These are phyloP conservation scores for Junco hyemalis DNA, from an alignment of 2,113 vertebrate species.

Conservation along the genomic window DNA sequence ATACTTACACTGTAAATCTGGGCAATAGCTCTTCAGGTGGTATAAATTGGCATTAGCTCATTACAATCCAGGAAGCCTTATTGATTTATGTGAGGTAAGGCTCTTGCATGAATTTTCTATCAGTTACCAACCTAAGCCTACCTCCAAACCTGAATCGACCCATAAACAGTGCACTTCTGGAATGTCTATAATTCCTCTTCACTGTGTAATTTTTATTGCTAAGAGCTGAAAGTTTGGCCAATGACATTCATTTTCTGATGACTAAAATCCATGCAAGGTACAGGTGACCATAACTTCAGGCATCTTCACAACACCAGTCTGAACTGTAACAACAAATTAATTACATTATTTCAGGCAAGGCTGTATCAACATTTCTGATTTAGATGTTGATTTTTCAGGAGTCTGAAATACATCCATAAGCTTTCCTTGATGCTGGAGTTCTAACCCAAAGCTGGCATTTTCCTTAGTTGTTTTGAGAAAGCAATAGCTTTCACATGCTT, in stretches of 20 bases:
- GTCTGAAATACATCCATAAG: neutral
- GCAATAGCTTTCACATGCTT: neutral
- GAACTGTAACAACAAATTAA: neutral
- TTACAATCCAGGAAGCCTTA: slow-evolving; percentile 5
- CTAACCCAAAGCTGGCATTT: slow-evolving; percentile 1
- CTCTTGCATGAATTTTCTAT: neutral
- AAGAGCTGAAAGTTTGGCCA: slow-evolving; percentile 1
- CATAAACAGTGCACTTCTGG: slow-evolving; percentile 12
- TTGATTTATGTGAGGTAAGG: slow-evolving; percentile 18
- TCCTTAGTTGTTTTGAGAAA: neutral
- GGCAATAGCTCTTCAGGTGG: slow-evolving; percentile 31
- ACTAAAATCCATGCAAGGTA: slow-evolving; percentile 15
- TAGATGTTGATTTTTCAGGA: neutral
- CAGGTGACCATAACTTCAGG: neutral
- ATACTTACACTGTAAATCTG: slow-evolving; percentile 31
- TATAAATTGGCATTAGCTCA: slow-evolving; percentile 19
- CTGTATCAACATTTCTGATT: neutral
- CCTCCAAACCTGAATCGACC: neutral
- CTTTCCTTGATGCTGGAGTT: neutral
- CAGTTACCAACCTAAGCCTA: neutral
- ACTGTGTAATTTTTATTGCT: slow-evolving; percentile 20
- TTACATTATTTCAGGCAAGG: neutral
- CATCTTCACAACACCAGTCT: neutral
- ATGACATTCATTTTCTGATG: neutral
- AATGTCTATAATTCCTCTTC: slow-evolving; percentile 35